Evolutionary conservation across 2,888 invertebrate genomes (phyloP), one percentile per base, ranked within the genome.

Genomic region (Hedychridium roseum): DNA sequence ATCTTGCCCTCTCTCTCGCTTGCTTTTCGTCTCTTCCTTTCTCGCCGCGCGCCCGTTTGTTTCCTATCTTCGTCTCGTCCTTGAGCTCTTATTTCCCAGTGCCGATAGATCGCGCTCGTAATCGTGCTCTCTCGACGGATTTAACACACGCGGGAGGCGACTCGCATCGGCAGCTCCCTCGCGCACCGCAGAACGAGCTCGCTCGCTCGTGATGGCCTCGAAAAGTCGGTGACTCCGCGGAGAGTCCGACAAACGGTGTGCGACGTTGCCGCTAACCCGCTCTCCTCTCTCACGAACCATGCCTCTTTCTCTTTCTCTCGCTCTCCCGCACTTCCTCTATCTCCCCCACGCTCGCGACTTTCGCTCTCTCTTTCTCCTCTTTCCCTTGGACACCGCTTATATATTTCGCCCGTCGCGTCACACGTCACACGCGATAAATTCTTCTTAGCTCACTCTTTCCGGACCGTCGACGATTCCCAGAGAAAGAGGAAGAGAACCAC

Each of bases 211-310:
- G 67, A 70, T 78, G 77, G 74, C 77, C 77, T 78, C 78, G 78
- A 78, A 78, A 78, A 77, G 77, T 78, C 77, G 78, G 76, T 78
- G 78, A 78, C 76, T 78, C 71, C 72, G 61, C 57, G 52, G 36
- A 43, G 57, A 57, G 59, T 55, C 58, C 66, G 59, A 64, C 64
- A 58, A 59, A 63, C 58, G 53, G 55, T 57, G 39, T 61, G 71
- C 73, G 64, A 66, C 64, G 73, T 73, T 72, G 73, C 73, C 73
- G 56, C 59, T 60, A 53, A 43, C 47, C 54, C 30, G 34, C 40
- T 45, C 44, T 50, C 44, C 34, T 23, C 23, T 9, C 23, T 23
- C 31, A 12, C 35, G 35, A 35, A 14, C 12, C 15, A 5, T 35
- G 9, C 15, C 1, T n/a, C 18, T 28, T 34, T 20, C 26, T 39